Base-by-base conservation (phyloP, 2,888 invertebrate genomes). In the Microctonus aethiopoides region DNA sequence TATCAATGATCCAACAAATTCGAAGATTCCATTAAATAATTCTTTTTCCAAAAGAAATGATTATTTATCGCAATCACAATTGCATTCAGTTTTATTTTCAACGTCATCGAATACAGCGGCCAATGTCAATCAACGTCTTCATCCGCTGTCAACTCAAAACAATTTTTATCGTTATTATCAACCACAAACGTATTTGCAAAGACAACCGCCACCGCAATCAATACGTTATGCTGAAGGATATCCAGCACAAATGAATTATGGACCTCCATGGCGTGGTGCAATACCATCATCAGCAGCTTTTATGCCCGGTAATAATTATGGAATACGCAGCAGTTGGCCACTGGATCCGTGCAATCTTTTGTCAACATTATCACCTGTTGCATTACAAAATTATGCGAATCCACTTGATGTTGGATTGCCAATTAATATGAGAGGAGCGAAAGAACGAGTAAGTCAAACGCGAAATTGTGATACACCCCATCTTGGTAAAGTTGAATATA, bases 401-500 rank as follows among this genome's bases (percentile, higher is more conserved):
- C 39, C 72, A 5, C 34, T 57, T 26, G 52, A 60, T 39, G 32
- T 60, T 16, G 46, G 46, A 10, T 7, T 71, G 0, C n/a, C 72
- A 3, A 62, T 67, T 6, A 67, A 66, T 2, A 24, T 61, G 2
- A 66, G 68, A 46, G 52, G 26, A 13, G 2, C 52, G 1, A 76
- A 75, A n/a, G 69, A 60, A 46, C 36, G 32, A 1, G 20, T 52
- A 32, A 16, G 54, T 0, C 71, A 64, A 20, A 29, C 52, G 4
- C 60, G 83, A 59, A 76, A 72, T 34, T 81, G 79, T 46, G 76
- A 77, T 10, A 82, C 82, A 2, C 83, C 83, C 3, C 77, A 82
- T 70, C 67, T 81, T 2, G 84, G 80, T 5, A 80, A 80, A 74
- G 75, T 82, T 24, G 75, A 69, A 51, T 75, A 73, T 36, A 71